phyloP scores from a whole-genome alignment of 2,888 invertebrate genomes.

The Xylota segnis region DNA sequence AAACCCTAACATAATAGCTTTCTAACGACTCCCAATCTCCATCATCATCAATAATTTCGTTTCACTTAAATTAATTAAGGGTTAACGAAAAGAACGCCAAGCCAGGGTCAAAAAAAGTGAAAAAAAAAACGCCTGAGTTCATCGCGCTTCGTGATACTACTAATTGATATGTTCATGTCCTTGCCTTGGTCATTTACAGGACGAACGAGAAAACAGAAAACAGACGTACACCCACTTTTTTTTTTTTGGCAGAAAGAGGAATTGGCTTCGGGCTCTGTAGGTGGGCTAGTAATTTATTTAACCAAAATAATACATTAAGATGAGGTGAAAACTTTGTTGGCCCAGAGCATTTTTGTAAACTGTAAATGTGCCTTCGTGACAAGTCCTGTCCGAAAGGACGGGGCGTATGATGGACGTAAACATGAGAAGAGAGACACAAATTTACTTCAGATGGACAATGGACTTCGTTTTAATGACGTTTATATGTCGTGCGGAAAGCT shows the following conservation, averaged over 20 bases:
- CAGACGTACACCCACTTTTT: slow-evolving; percentile 5
- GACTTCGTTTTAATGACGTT: slow-evolving; percentile 39
- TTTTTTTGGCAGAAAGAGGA: slow-evolving; percentile 4
- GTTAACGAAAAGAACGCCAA: slow-evolving; percentile 1
- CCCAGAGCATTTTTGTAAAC: slow-evolving; percentile 10
- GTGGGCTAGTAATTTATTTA: slow-evolving; percentile 47
- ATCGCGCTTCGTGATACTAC: slow-evolving; percentile 49
- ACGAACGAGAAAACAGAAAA: background rate
- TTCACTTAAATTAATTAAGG: slow-evolving; percentile 75
- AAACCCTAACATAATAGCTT: slow-evolving; percentile 65
- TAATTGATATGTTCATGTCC: slow-evolving; percentile 49
- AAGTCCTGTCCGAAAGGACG: slow-evolving; percentile 21
- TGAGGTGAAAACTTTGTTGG: slow-evolving; percentile 43
- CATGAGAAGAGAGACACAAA: slow-evolving; percentile 5
- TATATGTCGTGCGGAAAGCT: slow-evolving; percentile 30
- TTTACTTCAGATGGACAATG: slow-evolving; percentile 28
- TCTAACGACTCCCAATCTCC: slow-evolving; percentile 61
- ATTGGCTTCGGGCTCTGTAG: slow-evolving; percentile 5
- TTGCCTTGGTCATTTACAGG: slow-evolving; percentile 23
- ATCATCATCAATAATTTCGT: slow-evolving; percentile 67
- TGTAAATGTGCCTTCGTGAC: slow-evolving; percentile 45
- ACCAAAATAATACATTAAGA: slow-evolving; percentile 38
- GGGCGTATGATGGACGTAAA: slow-evolving; percentile 37
- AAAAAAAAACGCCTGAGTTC: slow-evolving; percentile 40
- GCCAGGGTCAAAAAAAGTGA: slow-evolving; percentile 3